Percentiles rank a stretch among this genome's conserved stretches.
These are phyloP conservation scores for Eilema depressum DNA, from an alignment of 2,888 invertebrate genomes.

Conservation along the genomic window DNA sequence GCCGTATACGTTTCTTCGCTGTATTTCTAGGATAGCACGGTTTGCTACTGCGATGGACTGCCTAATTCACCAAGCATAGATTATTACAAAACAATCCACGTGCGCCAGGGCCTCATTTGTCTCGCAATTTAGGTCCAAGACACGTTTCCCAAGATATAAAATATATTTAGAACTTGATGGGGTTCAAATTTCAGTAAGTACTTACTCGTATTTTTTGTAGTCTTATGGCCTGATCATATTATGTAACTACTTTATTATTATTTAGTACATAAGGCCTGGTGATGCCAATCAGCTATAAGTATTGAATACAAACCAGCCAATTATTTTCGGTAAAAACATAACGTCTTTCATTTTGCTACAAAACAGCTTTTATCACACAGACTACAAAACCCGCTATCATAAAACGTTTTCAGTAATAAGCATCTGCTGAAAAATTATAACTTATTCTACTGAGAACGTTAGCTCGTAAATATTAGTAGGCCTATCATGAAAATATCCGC, in stretches of 20 bases:
- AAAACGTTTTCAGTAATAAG: neutral
- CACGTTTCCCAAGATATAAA: no score
- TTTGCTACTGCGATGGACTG: no score
- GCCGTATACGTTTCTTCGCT: no score
- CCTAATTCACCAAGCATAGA: no score
- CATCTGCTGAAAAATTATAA: neutral
- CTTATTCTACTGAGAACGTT: neutral
- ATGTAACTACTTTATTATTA: no score
- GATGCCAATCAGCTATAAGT: neutral
- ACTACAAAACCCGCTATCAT: neutral
- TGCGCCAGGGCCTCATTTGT: no score
- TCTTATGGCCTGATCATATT: neutral
- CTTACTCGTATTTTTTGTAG: neutral
- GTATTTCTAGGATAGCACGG: no score
- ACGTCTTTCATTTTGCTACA: neutral
- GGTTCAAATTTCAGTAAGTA: no score
- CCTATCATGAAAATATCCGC: no score
- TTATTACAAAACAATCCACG: no score
- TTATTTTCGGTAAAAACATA: neutral
- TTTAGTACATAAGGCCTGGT: neutral
- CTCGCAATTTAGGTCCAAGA: no score
- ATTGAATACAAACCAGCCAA: neutral
- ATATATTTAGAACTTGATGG: no score
- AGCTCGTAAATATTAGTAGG: neutral
- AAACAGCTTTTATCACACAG: neutral